These are phyloP conservation scores for Danaus melanippus DNA, from an alignment of 1,140 invertebrate species.

Conservation along the genomic window DNA sequence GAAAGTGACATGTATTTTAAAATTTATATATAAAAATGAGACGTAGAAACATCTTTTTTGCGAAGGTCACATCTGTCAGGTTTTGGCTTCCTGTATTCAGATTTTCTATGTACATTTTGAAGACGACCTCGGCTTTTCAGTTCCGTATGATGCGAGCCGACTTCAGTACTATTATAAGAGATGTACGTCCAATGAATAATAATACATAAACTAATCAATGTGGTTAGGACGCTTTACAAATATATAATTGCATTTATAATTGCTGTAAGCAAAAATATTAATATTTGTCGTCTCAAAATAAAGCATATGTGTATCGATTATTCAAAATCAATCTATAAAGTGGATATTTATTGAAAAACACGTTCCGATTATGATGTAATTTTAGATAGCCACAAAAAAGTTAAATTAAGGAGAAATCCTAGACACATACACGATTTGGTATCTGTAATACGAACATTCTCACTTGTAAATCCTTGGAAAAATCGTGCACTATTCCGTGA, in stretches of 20 bases:
- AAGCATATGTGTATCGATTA: too few species aligned
- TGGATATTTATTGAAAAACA: too few species aligned
- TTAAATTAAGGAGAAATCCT: too few species aligned
- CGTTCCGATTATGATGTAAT: too few species aligned
- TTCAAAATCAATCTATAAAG: too few species aligned
- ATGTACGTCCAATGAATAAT: constrained; percentile 18
- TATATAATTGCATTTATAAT: neutral
- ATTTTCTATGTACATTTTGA: constrained; percentile 39
- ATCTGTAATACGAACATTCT: too few species aligned
- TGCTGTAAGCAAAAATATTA: constrained; percentile 4
- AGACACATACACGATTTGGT: too few species aligned
- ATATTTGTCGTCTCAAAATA: constrained; percentile 8
- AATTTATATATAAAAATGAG: neutral
- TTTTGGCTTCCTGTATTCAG: constrained; percentile 41
- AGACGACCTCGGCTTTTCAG: constrained; percentile 35
- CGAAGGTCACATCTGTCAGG: constrained; percentile 30
- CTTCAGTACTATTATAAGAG: constrained; percentile 18
- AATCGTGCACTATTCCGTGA: constrained; percentile 43
- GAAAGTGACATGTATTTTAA: constrained; percentile 2
- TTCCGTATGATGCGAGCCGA: constrained; percentile 29
- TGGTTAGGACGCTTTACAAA: too few species aligned
- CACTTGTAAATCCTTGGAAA: constrained; percentile 39
- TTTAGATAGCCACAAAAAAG: too few species aligned
- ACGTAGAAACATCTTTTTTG: constrained; percentile 8
- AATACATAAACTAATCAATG: constrained; percentile 7